Evolutionary conservation across 2,113 vertebrate genomes (phyloP), one percentile per base, ranked within the genome.

Genomic region (Oryzias melastigma): DNA sequence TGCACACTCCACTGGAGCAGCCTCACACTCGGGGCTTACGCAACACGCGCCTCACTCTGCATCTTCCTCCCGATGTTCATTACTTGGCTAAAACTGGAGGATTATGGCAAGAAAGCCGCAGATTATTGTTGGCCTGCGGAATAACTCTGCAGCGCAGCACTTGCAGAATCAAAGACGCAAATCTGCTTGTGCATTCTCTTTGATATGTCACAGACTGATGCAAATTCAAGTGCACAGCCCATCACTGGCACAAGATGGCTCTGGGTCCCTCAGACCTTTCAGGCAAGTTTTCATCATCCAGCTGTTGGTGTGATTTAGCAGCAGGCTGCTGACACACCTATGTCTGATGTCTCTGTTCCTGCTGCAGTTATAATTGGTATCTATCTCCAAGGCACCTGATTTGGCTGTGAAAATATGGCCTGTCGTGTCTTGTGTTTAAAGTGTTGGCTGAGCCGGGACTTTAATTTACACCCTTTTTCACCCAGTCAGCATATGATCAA

Each of bases 141-240:
- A 74, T 51, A 77, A 79, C 61, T 85, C 80, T 73, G 74, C 77
- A 66, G 84, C 54, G 77, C 71, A 65, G 61, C 64, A 80, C 63
- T 25, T 47, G 66, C 20, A 63, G 51, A 84, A 85, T 84, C 84
- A 86, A 83, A 84, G 84, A 52, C 62, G 65, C 71, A 52, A 49
- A 68, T 78, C 78, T 71, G 58, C 76, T 87, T 45, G 68, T 58
- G 74, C 22, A 87, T 83, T 83, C 83, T 55, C 82, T 88, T 85
- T 90, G 84, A 87, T 79, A 75, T 82, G 85, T 82, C 83, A 78
- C 72, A 50, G 60, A 74, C 62, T 73, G 77, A 88, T 83, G 77
- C 78, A 85, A 80, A 88, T 83, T 74, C 79, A 75, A 72, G 52
- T 69, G 73, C 65, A 77, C 80, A 70, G 58, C 43, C 69, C 62